A percentile compares a stretch with the other conserved stretches of the same genome.
These are phyloP conservation scores for Ia io DNA, from an alignment of 2,113 vertebrate species.

Conservation along the genomic window DNA sequence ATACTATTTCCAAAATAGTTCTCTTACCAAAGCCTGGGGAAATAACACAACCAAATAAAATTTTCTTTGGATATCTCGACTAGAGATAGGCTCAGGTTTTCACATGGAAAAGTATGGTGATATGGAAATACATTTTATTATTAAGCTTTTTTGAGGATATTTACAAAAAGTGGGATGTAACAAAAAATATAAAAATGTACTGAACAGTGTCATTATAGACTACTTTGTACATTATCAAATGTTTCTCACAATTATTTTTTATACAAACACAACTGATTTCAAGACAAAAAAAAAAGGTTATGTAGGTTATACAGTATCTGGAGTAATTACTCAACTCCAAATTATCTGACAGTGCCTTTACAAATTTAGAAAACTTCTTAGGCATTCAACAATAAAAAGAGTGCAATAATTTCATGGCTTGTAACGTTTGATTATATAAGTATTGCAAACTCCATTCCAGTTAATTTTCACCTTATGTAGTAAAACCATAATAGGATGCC, in stretches of 20 bases:
- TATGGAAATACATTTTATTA: constrained; percentile 90
- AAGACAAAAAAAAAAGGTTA: constrained; percentile 67
- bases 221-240: constrained; percentile 83
- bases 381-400: constrained; percentile 62
- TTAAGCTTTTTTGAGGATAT: constrained; percentile 83
- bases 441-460: constrained; percentile 69
- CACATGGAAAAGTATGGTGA: constrained; percentile 70
- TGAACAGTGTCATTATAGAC: constrained; percentile 82
- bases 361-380: constrained; percentile 55
- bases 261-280: constrained; percentile 68
- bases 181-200: constrained; percentile 87
- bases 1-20: constrained; percentile 51
- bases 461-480: constrained; percentile 58
- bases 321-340: constrained; percentile 63
- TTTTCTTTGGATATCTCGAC: constrained; percentile 4
- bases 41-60: constrained; percentile 6
- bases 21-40: neutral
- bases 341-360: constrained; percentile 68
- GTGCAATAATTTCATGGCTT: constrained; percentile 75
- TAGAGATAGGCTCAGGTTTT: constrained; percentile 42
- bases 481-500: constrained; percentile 35
- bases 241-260: constrained; percentile 80
- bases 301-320: constrained; percentile 65
- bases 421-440: constrained; percentile 45
- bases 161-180: constrained; percentile 86